Conservation (phyloP, 2,888 invertebrate genomes). For the Azorinus chamasolen region DNA sequence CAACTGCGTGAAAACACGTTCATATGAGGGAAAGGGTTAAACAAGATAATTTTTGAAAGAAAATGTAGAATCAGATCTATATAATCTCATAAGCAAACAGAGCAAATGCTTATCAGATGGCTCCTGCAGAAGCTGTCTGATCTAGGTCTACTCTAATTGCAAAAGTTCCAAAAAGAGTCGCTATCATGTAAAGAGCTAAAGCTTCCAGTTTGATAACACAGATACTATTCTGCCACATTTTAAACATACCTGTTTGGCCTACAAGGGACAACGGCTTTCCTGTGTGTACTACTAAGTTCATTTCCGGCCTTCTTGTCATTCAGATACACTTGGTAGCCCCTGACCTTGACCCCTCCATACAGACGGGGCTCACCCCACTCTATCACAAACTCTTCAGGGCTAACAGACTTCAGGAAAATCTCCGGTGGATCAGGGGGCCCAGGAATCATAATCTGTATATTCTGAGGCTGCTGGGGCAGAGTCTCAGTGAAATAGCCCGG, state of each 20-base stretch:
- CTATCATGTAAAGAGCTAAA: no score
- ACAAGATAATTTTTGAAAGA: no score
- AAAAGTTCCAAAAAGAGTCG: no score
- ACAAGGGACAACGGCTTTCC: conserved; percentile 85
- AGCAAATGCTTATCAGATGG: no score
- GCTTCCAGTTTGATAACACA: no score
- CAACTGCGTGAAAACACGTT: no score
- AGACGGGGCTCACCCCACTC: conserved; percentile 86
- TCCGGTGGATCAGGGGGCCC: conserved; percentile 85
- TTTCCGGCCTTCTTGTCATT: conserved; percentile 86
- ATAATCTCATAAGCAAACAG: no score
- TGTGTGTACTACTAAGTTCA: conserved; percentile 81
- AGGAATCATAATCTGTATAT: conserved; percentile 84
- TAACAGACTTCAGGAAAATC: conserved; percentile 82
- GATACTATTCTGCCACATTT: no score
- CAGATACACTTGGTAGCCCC: conserved; percentile 85
- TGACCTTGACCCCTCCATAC: conserved; percentile 82
- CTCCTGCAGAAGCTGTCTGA: no score
- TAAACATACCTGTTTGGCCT: conserved; percentile 81
- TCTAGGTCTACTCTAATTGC: no score
- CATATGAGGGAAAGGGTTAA: no score
- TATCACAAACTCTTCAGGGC: conserved; percentile 84
- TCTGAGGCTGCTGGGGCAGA: conserved; percentile 77
- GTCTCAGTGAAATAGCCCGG: conserved; percentile 81
- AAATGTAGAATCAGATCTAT: no score